A percentile compares a stretch with the other conserved stretches of the same genome.
phyloP scores from a whole-genome alignment of 1,140 invertebrate species.

The Drosophila baimaii region DNA sequence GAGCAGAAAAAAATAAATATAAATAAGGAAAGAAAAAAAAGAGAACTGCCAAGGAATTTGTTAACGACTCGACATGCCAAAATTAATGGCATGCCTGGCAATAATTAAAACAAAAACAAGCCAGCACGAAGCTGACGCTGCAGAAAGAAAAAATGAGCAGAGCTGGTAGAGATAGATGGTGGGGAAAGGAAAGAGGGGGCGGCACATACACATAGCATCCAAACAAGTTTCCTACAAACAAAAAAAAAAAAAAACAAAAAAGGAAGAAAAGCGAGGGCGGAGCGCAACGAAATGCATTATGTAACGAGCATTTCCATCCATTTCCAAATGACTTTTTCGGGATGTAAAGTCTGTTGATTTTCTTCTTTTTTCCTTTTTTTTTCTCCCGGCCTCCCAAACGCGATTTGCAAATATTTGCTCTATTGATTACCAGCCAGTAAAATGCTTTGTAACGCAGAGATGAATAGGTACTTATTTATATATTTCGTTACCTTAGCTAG shows the following conservation, averaged over 20 bases:
- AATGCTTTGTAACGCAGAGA: slow-evolving; percentile 61
- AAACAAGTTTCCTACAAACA: slow-evolving; percentile 48
- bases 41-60: slow-evolving; percentile 77
- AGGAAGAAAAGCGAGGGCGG: slow-evolving; percentile 24
- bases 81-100: slow-evolving; percentile 83
- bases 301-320: slow-evolving; percentile 36
- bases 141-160: slow-evolving; percentile 22
- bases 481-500: not conserved
- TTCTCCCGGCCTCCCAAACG: not conserved
- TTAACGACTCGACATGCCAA: slow-evolving; percentile 84
- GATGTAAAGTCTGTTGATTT: slow-evolving; percentile 34
- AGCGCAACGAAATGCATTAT: slow-evolving; percentile 40
- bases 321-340: slow-evolving; percentile 36
- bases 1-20: slow-evolving; percentile 25
- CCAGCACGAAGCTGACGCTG: slow-evolving; percentile 54
- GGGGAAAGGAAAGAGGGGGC: slow-evolving; percentile 22
- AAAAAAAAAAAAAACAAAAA: slow-evolving; percentile 12
- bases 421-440: slow-evolving; percentile 66
- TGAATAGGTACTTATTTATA: slow-evolving; percentile 15
- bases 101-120: slow-evolving; percentile 83
- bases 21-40: slow-evolving; percentile 17
- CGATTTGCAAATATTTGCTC: slow-evolving; percentile 75
- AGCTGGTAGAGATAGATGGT: slow-evolving; percentile 21
- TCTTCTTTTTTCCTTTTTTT: slow-evolving; percentile 1
- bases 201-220: slow-evolving; percentile 27